phyloP scores from a whole-genome alignment of 2,797 vertebrate species.

The Anguilla megastoma region DNA sequence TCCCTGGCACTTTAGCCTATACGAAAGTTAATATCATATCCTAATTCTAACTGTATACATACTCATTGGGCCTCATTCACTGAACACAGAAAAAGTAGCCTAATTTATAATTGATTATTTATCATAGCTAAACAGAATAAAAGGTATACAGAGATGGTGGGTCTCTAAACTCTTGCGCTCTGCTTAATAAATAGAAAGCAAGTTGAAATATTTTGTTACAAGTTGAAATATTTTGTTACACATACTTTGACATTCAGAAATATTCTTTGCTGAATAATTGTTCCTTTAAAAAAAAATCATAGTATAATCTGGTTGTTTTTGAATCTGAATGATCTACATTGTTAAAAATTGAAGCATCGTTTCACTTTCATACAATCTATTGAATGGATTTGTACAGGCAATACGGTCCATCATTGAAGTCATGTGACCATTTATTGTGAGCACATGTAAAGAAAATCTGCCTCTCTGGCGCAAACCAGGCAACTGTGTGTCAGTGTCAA shows the following conservation, averaged over 20 bases:
- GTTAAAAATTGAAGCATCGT: background rate
- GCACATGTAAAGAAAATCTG: background rate
- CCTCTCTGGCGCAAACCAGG: background rate
- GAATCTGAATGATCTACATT: background rate
- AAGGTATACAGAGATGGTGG: no score
- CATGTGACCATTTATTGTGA: background rate
- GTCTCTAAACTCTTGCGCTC: no score
- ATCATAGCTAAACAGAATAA: no score
- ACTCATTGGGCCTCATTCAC: background rate
- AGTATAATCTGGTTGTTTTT: background rate
- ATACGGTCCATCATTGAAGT: background rate
- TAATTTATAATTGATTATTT: no score
- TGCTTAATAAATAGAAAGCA: no score
- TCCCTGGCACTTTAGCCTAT: background rate
- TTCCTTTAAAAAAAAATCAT: background rate
- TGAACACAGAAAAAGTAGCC: background rate
- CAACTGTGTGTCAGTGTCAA: slow-evolving; percentile 14
- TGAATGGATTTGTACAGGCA: background rate
- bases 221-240: no score
- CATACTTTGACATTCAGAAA: background rate
- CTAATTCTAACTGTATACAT: background rate
- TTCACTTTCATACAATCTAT: background rate
- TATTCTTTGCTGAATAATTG: background rate
- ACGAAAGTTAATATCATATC: background rate
- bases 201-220: no score